These are phyloP conservation scores for Ictalurus punctatus DNA, from an alignment of 2,113 vertebrate genomes.

Conservation along the genomic window DNA sequence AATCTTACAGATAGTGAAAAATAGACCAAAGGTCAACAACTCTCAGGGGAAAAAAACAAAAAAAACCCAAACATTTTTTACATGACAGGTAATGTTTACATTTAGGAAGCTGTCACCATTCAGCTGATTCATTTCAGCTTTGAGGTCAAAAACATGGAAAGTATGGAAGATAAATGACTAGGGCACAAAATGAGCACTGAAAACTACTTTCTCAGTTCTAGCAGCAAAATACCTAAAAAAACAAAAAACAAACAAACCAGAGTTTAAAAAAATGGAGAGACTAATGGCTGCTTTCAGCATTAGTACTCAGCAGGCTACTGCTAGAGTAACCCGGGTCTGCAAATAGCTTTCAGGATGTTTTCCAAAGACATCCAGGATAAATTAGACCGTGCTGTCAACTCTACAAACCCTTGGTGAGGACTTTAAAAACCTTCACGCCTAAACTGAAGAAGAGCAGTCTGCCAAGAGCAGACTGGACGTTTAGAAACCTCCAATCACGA, in stretches of 20 bases:
- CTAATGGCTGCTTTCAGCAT: neutral
- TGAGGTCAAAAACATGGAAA: neutral
- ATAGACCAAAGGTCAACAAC: neutral
- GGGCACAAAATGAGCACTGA: neutral
- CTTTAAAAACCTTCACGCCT: neutral
- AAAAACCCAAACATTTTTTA: neutral
- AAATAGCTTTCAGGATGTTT: neutral
- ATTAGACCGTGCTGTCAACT: neutral
- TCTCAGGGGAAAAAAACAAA: neutral
- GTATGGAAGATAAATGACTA: neutral
- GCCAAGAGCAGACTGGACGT: neutral
- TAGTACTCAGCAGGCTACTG: neutral
- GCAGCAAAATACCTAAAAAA: neutral
- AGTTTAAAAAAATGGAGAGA: neutral
- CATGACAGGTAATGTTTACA: neutral
- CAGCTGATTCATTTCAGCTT: neutral
- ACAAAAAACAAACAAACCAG: neutral
- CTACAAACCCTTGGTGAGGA: neutral
- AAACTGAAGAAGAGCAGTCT: neutral
- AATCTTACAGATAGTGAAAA: neutral
- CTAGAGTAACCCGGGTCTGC: neutral
- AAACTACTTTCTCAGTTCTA: neutral
- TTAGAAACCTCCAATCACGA: neutral
- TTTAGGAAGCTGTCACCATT: neutral
- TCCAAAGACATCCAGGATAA: neutral